phyloP scores from a whole-genome alignment of 2,888 invertebrate species.

The Omphaloscelis lunosa region DNA sequence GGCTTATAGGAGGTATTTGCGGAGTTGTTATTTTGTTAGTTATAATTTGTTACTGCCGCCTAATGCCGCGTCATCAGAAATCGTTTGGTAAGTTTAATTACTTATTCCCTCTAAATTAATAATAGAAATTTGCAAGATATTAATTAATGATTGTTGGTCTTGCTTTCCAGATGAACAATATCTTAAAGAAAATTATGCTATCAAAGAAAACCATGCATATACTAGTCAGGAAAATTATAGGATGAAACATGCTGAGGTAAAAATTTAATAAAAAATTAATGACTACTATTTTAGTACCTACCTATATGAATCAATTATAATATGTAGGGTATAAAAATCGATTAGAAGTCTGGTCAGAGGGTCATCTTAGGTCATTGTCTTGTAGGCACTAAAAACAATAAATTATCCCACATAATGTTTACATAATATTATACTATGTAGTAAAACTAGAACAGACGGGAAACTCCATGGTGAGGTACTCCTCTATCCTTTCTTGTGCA shows the following conservation, averaged over 20 bases:
- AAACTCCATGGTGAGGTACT: not conserved
- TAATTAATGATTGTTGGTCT: not conserved
- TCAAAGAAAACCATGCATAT: constrained; percentile 87
- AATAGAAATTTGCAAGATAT: not conserved
- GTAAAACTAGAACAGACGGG: not conserved
- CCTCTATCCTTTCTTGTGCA: not conserved
- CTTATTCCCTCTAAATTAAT: not conserved
- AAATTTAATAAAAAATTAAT: too few relatives aligned
- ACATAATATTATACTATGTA: too few relatives aligned
- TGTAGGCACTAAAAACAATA: not conserved
- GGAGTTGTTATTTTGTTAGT: constrained; percentile 92
- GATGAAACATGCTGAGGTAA: constrained; percentile 85
- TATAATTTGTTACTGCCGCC: constrained; percentile 93
- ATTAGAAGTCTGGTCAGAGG: not conserved
- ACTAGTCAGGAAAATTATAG: constrained; percentile 84
- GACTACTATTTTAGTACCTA: not conserved
- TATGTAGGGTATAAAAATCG: not conserved
- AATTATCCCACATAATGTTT: not conserved
- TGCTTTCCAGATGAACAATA: constrained; percentile 86
- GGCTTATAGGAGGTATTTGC: constrained; percentile 91
- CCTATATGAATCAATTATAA: not conserved
- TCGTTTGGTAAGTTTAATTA: constrained; percentile 90
- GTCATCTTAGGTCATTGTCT: not conserved
- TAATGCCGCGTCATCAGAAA: constrained; percentile 93
- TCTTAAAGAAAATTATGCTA: constrained; percentile 84